Percentiles rank a stretch among this genome's conserved stretches.
phyloP scores from a whole-genome alignment of 2,888 invertebrate genomes.

The Cremastinae sp. region DNA sequence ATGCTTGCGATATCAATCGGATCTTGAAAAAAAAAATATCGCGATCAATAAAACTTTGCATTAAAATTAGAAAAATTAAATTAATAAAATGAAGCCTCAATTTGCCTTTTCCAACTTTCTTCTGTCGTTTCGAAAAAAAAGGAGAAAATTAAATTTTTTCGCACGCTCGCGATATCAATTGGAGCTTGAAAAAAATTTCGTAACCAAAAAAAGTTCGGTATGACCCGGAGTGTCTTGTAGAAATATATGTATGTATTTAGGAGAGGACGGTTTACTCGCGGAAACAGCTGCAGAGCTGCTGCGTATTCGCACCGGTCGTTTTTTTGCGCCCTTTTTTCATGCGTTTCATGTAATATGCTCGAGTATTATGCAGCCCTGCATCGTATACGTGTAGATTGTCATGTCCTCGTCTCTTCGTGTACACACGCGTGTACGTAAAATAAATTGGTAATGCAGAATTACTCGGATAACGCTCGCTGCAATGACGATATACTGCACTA shows the following conservation, averaged over 20 bases:
- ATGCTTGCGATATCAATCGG: too few species aligned
- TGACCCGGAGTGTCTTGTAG: too few species aligned
- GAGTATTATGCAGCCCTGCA: slow-evolving; percentile 14
- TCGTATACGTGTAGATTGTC: neutral
- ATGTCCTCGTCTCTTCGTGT: neutral
- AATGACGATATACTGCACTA: slow-evolving; percentile 23
- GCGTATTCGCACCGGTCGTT: slow-evolving; percentile 53
- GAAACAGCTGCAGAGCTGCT: slow-evolving; percentile 58
- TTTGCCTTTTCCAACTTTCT: too few species aligned
- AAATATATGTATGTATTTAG: slow-evolving; percentile 6
- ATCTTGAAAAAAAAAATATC: too few species aligned
- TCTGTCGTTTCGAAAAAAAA: too few species aligned
- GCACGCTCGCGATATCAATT: too few species aligned
- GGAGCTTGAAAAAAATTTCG: neutral
- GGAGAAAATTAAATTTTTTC: too few species aligned
- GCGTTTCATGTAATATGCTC: slow-evolving; percentile 3
- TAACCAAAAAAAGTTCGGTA: neutral
- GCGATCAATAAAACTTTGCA: too few species aligned
- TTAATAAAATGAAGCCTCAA: too few species aligned
- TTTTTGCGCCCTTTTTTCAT: slow-evolving; percentile 42
- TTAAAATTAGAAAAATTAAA: too few species aligned
- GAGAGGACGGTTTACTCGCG: slow-evolving; percentile 43
- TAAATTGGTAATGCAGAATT: slow-evolving; percentile 35
- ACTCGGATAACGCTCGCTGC: slow-evolving; percentile 27
- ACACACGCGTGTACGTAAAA: slow-evolving; percentile 14